Base-by-base conservation (phyloP, 2,113 vertebrate species). In the Chrysochloris asiatica region DNA sequence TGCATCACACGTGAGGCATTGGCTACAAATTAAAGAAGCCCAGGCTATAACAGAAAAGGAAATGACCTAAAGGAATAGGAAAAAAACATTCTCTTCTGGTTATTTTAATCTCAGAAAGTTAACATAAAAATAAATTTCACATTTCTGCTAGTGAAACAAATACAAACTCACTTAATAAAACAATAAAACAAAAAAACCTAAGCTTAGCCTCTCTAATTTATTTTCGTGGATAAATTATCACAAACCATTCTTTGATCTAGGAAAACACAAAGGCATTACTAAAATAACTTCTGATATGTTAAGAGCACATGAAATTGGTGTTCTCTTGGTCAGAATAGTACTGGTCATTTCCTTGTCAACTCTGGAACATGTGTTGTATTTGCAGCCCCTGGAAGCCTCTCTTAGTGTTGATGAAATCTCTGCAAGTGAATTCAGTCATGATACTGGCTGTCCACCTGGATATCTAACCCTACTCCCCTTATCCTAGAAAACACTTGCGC, bases 71-170 rank as follows among this genome's bases (percentile, higher is more conserved):
- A 63, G 33, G 14, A 80, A 82, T 2, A 72, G 61, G 6, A 16
- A 52, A 16, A 52, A 48, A 79, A 45, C 12, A 48, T 67, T 80
- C 9, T 87, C n/a, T 83, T 48, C 26, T 67, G 36, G 45, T 82
- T 63, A 6, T 85, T 93, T 92, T 82, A 61, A 63, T 88, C 48
- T 93, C 75, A 50, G 38, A 88, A 73, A 73, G 6, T 79, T 90
- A 90, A n/a, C n/a, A n/a, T n/a, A n/a, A n/a, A n/a, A 19, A 4
- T 52, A 91, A 33, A 72, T 59, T 65, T 69, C 33, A 43, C 36
- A 71, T 48, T 72, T 93, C n/a, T 90, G 48, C 83, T 85, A 82
- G 36, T 33, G 17, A 88, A 82, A n/a, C n/a, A 85, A 33, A 77
- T 41, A 86, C 47, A 56, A 93, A 82, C n/a, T n/a, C 9, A 83